Evolutionary conservation across 2,113 vertebrate genomes (phyloP), one percentile per base, ranked within the genome.

Genomic region (Brachypteracias leptosomus): DNA sequence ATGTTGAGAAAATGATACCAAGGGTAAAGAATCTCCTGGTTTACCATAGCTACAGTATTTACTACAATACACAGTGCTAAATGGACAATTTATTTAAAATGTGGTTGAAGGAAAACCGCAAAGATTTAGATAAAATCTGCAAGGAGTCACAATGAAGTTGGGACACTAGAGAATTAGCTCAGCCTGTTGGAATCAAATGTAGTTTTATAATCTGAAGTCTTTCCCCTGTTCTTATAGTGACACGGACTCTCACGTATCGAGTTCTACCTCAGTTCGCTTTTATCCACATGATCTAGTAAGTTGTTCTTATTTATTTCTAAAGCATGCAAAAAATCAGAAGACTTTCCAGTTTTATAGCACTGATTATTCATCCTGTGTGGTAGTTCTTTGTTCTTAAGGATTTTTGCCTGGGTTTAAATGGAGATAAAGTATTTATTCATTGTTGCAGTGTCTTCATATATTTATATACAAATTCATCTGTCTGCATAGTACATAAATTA

Each of bases 181-280:
- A 55, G 46, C 65, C 57, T 92, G 68, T 57, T 93, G 72, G 90
- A 94, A 47, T 80, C 62, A 93, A 96, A 90, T 95, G 35, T 96
- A 88, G 54, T 92, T 86, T 96, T 96, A 96, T 95, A 95, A 95
- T 94, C 81, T 97, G 80, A 98, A 96, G 57, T 96, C 57, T 96
- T 98, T 97, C 90, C 94, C 85, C 93, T 97, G 92, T 98, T 97
- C 95, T 97, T 98, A 77, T 98, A 99, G 99, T 99, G 99, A 99
- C 96, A 99, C 99, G 44, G 99, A 99, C 98, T 99, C 99, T 98
- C 99, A 99, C 94, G 98, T 99, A 98, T 99, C 99, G 98, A 99
- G 99, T 98, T 99, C 99, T 99, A 99, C 99, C 99, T 99, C 99
- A 99, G 99, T 99, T 98, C 99, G 99, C 97, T 99, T 99, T 98